Conservation (phyloP, 2,888 invertebrate genomes). For the Platerodrilus igneus region DNA sequence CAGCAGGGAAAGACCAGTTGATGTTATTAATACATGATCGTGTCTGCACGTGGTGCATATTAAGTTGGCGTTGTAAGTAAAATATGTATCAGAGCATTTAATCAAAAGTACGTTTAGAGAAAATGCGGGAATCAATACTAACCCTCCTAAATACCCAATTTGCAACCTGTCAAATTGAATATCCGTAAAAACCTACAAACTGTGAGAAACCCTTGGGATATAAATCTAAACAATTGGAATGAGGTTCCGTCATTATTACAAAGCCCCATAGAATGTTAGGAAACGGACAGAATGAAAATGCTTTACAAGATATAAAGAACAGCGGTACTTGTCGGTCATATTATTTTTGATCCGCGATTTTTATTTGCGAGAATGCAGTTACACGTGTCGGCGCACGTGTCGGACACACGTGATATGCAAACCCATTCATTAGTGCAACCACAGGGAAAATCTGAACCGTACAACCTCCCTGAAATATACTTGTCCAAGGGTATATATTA, state of each 20-base stretch:
- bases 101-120: neutral
- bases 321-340: conserved; percentile 43
- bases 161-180: conserved; percentile 17
- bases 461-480: conserved; percentile 18
- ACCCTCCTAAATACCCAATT: conserved; percentile 5
- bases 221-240: conserved; percentile 18
- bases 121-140: neutral
- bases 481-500: conserved; percentile 12
- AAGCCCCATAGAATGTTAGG: conserved; percentile 26
- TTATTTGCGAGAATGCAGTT: conserved; percentile 38
- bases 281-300: conserved; percentile 32
- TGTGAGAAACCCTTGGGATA: conserved; percentile 17
- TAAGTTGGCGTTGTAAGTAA: conserved; percentile 1
- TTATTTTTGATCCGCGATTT: conserved; percentile 45
- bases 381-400: conserved; percentile 43
- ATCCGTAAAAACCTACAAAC: conserved; percentile 14
- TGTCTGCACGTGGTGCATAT: conserved; percentile 18
- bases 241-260: conserved; percentile 19
- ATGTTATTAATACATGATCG: conserved; percentile 13
- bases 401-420: conserved; percentile 47
- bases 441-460: conserved; percentile 44
- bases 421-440: conserved; percentile 51
- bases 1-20: conserved; percentile 11
- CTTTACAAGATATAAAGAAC: conserved; percentile 35
- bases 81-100: neutral